phyloP scores from a whole-genome alignment of 1,140 invertebrate species.

The Nasonia longicornis region DNA sequence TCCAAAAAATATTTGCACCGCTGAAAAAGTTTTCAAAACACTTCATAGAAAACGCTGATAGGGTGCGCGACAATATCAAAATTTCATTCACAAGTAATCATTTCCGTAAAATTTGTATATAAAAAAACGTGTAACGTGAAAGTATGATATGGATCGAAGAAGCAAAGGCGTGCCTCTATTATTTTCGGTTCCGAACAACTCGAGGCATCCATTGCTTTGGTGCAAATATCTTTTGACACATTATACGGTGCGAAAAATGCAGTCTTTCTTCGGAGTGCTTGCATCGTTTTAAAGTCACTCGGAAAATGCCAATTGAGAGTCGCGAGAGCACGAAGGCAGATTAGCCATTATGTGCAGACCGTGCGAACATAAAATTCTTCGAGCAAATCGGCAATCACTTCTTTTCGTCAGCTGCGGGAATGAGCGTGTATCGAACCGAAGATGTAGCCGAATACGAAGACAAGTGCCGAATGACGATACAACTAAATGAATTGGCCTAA shows the following conservation, averaged over 20 bases:
- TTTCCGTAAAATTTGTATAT: neutral
- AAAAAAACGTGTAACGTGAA: neutral
- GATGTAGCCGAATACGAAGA: neutral
- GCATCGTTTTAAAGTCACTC: neutral
- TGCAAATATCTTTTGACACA: conserved; percentile 11
- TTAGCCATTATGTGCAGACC: no score
- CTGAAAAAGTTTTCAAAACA: neutral
- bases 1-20: neutral
- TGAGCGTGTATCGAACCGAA: neutral
- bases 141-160: neutral
- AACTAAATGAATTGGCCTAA: neutral
- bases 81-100: neutral
- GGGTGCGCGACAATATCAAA: neutral
- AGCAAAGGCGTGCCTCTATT: neutral
- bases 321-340: conserved; percentile 13
- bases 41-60: neutral
- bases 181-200: conserved; percentile 42
- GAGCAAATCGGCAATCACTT: neutral
- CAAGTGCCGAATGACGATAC: neutral
- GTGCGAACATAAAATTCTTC: no score
- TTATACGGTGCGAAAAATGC: neutral
- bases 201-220: neutral
- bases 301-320: neutral
- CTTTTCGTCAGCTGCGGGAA: neutral
- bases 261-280: neutral